Evolutionary conservation across 2,888 invertebrate species (phyloP).

Genomic region (Cremastinae sp.): DNA sequence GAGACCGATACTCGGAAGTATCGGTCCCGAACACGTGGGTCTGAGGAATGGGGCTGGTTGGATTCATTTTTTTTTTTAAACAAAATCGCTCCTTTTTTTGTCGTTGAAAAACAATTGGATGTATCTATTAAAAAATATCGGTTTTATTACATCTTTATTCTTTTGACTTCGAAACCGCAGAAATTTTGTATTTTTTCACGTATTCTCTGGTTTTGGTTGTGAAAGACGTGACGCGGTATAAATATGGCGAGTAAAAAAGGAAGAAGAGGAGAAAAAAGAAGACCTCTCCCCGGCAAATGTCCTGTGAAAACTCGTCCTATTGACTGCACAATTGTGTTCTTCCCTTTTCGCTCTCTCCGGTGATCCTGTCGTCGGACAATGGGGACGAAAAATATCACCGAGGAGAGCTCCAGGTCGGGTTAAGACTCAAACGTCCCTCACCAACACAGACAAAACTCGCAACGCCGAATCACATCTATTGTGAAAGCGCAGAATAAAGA

Average conservation of each 20-base stretch:
- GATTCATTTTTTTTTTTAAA: not conserved
- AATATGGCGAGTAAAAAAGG: conserved; percentile 41
- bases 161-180: not conserved
- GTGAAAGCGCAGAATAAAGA: no score
- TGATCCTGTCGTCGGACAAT: conserved; percentile 70
- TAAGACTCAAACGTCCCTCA: conserved; percentile 59
- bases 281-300: no score
- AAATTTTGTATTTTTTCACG: conserved; percentile 25
- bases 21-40: conserved; percentile 1
- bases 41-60: not conserved
- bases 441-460: no score
- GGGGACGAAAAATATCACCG: conserved; percentile 72
- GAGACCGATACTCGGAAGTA: not conserved
- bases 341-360: conserved; percentile 35
- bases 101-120: no score
- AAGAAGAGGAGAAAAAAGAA: no score
- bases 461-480: no score
- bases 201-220: conserved; percentile 4
- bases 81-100: not conserved
- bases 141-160: not conserved
- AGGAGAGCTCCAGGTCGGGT: conserved; percentile 64
- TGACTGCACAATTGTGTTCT: conserved; percentile 56
- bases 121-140: no score
- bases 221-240: conserved; percentile 52
- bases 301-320: conserved; percentile 58